A percentile compares a stretch with the other conserved stretches of the same genome.
Evolutionary conservation across 2,888 invertebrate species (phyloP).

Genomic region (Homarus gammarus): DNA sequence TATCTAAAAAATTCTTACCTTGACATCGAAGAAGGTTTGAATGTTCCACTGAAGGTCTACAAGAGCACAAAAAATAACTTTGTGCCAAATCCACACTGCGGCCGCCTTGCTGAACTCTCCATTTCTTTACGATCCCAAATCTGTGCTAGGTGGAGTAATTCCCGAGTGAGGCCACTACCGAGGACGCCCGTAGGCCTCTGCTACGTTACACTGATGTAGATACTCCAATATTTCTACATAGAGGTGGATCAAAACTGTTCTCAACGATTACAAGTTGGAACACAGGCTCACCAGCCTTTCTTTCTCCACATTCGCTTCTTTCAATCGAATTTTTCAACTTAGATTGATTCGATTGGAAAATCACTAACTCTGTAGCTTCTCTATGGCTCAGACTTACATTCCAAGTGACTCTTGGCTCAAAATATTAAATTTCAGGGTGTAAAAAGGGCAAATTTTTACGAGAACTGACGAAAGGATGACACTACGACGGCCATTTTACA

Average conservation of each 20-base stretch:
- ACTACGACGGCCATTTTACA: conserved; percentile 66
- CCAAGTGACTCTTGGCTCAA: conserved; percentile 31
- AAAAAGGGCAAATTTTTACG: conserved; percentile 49
- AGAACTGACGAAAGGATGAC: conserved; percentile 33
- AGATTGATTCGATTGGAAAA: conserved; percentile 25
- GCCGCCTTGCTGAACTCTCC: conserved; percentile 43
- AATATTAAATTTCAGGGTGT: conserved; percentile 46
- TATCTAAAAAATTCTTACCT: conserved; percentile 26
- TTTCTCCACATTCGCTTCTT: conserved; percentile 53
- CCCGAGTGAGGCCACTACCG: conserved; percentile 39
- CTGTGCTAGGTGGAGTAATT: conserved; percentile 22
- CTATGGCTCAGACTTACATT: conserved; percentile 32
- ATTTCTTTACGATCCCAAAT: conserved; percentile 38
- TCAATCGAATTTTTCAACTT: conserved; percentile 41
- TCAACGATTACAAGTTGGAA: conserved; percentile 55
- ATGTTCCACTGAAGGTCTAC: conserved; percentile 35
- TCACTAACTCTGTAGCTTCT: conserved; percentile 46
- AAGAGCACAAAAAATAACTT: conserved; percentile 39
- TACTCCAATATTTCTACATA: conserved; percentile 10
- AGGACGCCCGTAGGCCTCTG: conserved; percentile 5
- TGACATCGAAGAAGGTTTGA: conserved; percentile 30
- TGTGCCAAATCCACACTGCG: conserved; percentile 51
- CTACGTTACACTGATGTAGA: conserved; percentile 23
- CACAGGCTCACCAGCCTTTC: conserved; percentile 52
- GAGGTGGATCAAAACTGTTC: conserved; percentile 20